These are phyloP conservation scores for Cantharis flavilabris DNA, from an alignment of 2,888 invertebrate genomes.

Conservation along the genomic window DNA sequence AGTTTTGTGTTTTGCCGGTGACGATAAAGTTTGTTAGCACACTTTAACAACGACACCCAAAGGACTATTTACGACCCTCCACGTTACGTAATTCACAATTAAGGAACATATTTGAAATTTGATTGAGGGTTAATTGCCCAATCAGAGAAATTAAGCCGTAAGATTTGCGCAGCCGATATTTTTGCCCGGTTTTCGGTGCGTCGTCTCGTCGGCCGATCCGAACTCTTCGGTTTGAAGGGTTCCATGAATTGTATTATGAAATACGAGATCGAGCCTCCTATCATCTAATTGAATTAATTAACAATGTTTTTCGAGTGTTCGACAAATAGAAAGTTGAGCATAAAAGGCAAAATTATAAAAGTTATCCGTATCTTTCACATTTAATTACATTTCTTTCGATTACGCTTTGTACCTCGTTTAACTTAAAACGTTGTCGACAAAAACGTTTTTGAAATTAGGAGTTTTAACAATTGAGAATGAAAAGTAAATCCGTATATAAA, in stretches of 20 bases:
- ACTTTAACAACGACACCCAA: neutral
- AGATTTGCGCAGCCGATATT: neutral
- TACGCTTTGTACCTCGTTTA: neutral
- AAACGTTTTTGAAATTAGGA: constrained; percentile 8
- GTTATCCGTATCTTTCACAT: constrained; percentile 3
- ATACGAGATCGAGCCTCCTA: neutral
- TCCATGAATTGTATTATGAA: neutral
- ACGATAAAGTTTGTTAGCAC: constrained; percentile 4
- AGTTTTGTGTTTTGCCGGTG: constrained; percentile 8
- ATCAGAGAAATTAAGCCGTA: neutral
- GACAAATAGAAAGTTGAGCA: constrained; percentile 3
- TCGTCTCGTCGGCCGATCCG: neutral
- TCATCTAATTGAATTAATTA: constrained; percentile 7
- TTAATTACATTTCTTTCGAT: constrained; percentile 9
- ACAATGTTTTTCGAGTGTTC: constrained; percentile 1
- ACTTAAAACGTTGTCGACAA: neutral
- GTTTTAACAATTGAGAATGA: neutral
- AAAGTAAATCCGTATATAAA: constrained; percentile 17
- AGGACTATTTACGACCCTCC: constrained; percentile 5
- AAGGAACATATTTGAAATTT: constrained; percentile 26
- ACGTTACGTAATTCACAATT: constrained; percentile 21
- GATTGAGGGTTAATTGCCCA: constrained; percentile 46
- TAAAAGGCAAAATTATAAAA: constrained; percentile 19
- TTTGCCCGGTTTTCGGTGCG: neutral
- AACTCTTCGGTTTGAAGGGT: neutral